These are phyloP conservation scores for Actinia equina DNA, from an alignment of 64 coral and sea anemone genomes.

Conservation along the genomic window DNA sequence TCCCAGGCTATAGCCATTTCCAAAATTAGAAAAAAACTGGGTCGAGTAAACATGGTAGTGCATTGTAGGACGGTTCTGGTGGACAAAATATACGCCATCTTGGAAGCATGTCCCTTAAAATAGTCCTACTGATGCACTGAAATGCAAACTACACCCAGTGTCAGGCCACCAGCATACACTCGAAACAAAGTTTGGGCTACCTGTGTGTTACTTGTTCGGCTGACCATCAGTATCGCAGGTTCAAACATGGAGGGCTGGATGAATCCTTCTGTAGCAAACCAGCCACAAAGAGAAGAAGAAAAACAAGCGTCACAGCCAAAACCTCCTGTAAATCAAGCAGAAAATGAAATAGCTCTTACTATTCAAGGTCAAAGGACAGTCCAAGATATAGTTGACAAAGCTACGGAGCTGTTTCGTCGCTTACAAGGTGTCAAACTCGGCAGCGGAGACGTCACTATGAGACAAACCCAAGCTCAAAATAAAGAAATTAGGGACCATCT, in stretches of 20 bases:
- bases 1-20: too few species aligned
- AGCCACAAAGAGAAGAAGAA: slow-evolving; percentile 21
- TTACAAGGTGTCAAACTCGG: slow-evolving; percentile 38
- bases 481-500: slow-evolving; percentile 36
- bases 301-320: background rate
- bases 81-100: too few species aligned
- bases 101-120: too few species aligned
- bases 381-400: slow-evolving; percentile 59
- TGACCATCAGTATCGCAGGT: slow-evolving; percentile 5
- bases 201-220: background rate
- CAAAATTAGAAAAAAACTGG: too few species aligned
- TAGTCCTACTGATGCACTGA: too few species aligned
- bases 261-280: background rate
- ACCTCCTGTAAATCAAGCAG: background rate
- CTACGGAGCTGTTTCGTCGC: slow-evolving; percentile 34
- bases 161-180: too few species aligned
- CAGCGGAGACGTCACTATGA: slow-evolving; percentile 16
- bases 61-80: too few species aligned
- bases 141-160: too few species aligned
- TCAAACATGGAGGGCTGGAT: slow-evolving; percentile 25
- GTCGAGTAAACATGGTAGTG: too few species aligned
- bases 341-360: slow-evolving; percentile 58
- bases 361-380: slow-evolving; percentile 59
- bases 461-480: slow-evolving; percentile 20
- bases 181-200: background rate